Percentiles rank a stretch among this genome's conserved stretches.
Evolutionary conservation across 2,113 vertebrate genomes (phyloP).

Genomic region (human (Homo sapiens)): DNA sequence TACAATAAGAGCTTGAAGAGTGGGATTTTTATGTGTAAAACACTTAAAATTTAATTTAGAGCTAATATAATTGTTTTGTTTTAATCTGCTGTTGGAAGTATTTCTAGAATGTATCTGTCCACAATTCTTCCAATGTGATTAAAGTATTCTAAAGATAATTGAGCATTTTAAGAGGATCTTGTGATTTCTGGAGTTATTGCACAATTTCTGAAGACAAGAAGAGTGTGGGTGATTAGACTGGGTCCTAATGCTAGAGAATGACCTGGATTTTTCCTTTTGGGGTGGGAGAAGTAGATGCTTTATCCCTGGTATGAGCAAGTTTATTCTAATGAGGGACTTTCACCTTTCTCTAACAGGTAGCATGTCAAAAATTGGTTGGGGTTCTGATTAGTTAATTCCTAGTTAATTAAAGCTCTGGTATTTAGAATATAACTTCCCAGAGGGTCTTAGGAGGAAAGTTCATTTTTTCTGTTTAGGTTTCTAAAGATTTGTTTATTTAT

Average conservation of each 20-base stretch:
- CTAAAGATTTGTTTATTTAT: neutral
- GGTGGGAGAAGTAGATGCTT: neutral
- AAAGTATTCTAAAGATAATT: neutral
- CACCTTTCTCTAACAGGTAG: neutral
- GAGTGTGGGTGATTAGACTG: neutral
- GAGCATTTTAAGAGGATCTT: slow-evolving; percentile 1
- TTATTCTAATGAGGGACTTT: neutral
- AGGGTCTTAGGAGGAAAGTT: neutral
- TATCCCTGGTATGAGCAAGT: neutral
- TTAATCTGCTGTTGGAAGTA: neutral
- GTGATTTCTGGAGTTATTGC: neutral
- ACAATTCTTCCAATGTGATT: neutral
- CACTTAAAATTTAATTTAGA: slow-evolving; percentile 33
- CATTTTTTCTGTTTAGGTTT: neutral
- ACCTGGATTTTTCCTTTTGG: neutral
- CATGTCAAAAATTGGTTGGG: neutral
- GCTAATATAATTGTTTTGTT: neutral
- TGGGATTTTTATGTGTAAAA: neutral
- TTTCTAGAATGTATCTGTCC: slow-evolving; percentile 29
- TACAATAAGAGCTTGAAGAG: neutral
- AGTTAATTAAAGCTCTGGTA: neutral
- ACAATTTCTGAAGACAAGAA: neutral
- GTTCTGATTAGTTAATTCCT: neutral
- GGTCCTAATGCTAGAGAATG: neutral
- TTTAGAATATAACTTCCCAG: neutral